Conservation (phyloP, 64 coral and sea anemone species). For the Catalaphyllia jardinei region DNA sequence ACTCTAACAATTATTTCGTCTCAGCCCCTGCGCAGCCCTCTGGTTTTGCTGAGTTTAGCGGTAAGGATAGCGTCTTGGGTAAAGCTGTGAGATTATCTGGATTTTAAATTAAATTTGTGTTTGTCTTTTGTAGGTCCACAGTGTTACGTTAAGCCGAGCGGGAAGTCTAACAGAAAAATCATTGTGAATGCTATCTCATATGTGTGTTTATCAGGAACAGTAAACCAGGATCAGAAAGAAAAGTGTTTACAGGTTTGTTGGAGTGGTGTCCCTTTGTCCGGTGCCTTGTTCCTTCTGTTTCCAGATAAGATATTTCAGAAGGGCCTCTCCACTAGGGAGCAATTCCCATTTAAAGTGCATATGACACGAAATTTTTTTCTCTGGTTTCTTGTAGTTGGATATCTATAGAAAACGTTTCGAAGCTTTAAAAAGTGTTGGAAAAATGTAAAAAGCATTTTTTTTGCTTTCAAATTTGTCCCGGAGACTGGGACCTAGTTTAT, state of each 20-base stretch:
- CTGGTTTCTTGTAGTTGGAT: no score
- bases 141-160: slow-evolving; percentile 99
- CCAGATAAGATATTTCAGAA: no score
- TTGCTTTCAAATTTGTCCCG: no score
- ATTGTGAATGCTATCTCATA: slow-evolving; percentile 94
- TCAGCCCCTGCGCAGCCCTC: slow-evolving; percentile 18
- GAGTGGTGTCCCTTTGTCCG: not conserved
- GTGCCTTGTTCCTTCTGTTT: no score
- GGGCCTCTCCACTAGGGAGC: no score
- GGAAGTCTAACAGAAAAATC: slow-evolving; percentile 94
- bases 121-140: slow-evolving; percentile 64
- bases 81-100: not conserved
- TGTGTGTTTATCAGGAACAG: slow-evolving; percentile 91
- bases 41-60: slow-evolving; percentile 91
- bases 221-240: slow-evolving; percentile 93
- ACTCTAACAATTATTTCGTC: not conserved
- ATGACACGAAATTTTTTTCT: no score
- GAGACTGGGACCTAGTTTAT: no score
- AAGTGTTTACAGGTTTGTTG: slow-evolving; percentile 86
- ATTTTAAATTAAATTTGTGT: not conserved
- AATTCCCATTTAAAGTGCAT: no score
- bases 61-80: slow-evolving; percentile 29
- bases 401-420: no score
- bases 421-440: no score
- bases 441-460: no score